phyloP scores from a whole-genome alignment of 2,113 vertebrate species.

The Lepisosteus osseus region DNA sequence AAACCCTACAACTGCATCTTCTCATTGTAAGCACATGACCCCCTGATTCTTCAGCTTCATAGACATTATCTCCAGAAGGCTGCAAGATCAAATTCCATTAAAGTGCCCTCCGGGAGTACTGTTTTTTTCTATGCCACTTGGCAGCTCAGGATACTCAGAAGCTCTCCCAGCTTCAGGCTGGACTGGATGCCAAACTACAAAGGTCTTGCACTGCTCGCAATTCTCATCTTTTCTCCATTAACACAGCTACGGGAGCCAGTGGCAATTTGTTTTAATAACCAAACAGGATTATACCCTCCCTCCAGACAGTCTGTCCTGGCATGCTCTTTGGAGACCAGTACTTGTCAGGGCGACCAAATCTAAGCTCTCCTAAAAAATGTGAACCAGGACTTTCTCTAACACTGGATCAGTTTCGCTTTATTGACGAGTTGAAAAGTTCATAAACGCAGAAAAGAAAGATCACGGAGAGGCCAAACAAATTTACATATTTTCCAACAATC shows the following conservation, averaged over 20 bases:
- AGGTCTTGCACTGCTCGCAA: slow-evolving; percentile 66
- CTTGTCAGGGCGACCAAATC: no score
- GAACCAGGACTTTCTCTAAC: no score
- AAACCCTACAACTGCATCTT: no score
- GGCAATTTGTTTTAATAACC: slow-evolving; percentile 75
- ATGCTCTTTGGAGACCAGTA: slow-evolving; percentile 36
- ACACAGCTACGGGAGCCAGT: slow-evolving; percentile 68
- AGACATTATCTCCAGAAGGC: slow-evolving; percentile 64
- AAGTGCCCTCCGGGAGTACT: slow-evolving; percentile 61
- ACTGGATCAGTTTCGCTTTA: no score
- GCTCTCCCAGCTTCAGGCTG: slow-evolving; percentile 43
- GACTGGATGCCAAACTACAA: slow-evolving; percentile 72
- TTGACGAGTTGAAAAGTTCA: no score
- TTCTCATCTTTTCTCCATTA: slow-evolving; percentile 65
- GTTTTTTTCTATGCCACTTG: slow-evolving; percentile 36
- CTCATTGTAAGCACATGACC: background rate
- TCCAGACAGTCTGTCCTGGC: slow-evolving; percentile 62
- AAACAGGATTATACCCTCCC: slow-evolving; percentile 73
- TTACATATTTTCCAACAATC: slow-evolving; percentile 6
- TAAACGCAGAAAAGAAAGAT: background rate
- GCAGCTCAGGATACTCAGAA: slow-evolving; percentile 49
- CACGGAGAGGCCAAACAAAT: slow-evolving; percentile 26
- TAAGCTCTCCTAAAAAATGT: no score
- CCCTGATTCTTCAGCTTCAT: slow-evolving; percentile 48
- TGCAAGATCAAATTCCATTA: slow-evolving; percentile 72